Evolutionary conservation across 37 sponge, comb jelly and placozoan species (phyloP).

Genomic region (Chondrilla cf. caribensis): DNA sequence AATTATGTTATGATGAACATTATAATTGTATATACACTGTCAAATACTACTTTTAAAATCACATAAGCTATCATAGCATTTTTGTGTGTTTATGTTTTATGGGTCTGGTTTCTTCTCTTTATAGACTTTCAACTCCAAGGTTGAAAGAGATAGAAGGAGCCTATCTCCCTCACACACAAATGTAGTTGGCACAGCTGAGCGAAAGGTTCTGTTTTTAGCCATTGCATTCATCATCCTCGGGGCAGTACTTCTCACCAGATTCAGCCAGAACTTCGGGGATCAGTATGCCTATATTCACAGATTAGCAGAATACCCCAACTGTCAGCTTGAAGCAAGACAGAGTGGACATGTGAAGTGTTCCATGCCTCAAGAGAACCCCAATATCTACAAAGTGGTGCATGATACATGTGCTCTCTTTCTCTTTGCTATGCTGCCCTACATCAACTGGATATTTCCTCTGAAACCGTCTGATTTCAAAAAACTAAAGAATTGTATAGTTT

Average conservation of each 20-base stretch:
- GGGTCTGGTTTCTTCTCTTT: too few relatives aligned
- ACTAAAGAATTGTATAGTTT: too few relatives aligned
- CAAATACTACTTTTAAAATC: too few relatives aligned
- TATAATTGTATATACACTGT: too few relatives aligned
- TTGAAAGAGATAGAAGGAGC: slow-evolving; percentile 77
- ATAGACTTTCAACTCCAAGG: slow-evolving; percentile 48
- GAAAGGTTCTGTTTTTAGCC: neutral
- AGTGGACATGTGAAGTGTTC: too few relatives aligned
- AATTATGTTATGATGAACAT: too few relatives aligned
- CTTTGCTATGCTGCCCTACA: too few relatives aligned
- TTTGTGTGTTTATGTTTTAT: too few relatives aligned
- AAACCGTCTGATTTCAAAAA: neutral
- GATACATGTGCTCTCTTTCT: too few relatives aligned
- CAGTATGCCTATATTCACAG: neutral
- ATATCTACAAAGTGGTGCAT: too few relatives aligned
- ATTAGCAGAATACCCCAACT: neutral
- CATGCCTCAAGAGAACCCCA: too few relatives aligned
- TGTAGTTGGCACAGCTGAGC: neutral
- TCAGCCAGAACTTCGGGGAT: neutral
- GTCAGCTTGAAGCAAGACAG: neutral
- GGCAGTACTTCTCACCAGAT: neutral
- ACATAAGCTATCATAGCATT: too few relatives aligned
- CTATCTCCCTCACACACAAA: neutral
- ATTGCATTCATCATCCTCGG: neutral
- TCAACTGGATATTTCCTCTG: neutral